Evolutionary conservation across 1,140 invertebrate species (phyloP).

Genomic region (Metaphire vulgaris): DNA sequence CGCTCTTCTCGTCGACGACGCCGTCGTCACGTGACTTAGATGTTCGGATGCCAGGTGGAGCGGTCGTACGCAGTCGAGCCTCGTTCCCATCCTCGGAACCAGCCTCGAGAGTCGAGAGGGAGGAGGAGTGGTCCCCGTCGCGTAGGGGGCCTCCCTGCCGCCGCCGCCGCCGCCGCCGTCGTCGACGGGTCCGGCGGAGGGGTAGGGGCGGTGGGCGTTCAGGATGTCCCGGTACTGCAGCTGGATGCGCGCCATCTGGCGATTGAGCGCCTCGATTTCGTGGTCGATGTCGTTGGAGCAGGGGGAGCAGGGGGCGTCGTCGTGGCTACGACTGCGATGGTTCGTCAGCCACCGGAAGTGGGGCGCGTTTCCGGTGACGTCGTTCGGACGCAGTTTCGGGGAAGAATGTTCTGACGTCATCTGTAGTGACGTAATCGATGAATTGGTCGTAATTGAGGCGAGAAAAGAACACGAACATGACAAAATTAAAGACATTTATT

Average conservation of each 20-base stretch:
- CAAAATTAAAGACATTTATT: too few relatives aligned
- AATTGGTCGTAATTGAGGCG: too few relatives aligned
- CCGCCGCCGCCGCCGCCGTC: too few relatives aligned
- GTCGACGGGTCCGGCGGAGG: too few relatives aligned
- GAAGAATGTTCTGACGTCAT: too few relatives aligned
- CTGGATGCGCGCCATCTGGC: conserved; percentile 57
- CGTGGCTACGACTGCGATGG: background rate
- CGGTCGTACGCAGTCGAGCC: conserved; percentile 40
- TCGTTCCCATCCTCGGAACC: background rate
- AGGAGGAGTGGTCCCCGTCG: too few relatives aligned
- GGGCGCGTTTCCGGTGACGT: too few relatives aligned
- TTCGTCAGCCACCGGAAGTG: background rate
- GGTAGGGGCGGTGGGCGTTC: conserved; percentile 42
- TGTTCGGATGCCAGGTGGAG: conserved; percentile 33
- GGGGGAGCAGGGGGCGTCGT: too few relatives aligned
- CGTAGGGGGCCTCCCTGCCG: too few relatives aligned
- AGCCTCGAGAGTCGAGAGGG: conserved; percentile 33
- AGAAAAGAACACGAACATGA: too few relatives aligned
- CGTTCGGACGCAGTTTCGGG: too few relatives aligned
- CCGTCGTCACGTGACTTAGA: conserved; percentile 17
- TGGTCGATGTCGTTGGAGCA: conserved; percentile 53
- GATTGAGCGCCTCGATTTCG: conserved; percentile 55
- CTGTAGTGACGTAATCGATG: too few relatives aligned
- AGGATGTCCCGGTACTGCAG: conserved; percentile 54
- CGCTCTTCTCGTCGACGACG: conserved; percentile 29